Percentiles rank a stretch among this genome's conserved stretches.
These are phyloP conservation scores for Drosophila truncata DNA, from an alignment of 1,140 invertebrate species.

Conservation along the genomic window DNA sequence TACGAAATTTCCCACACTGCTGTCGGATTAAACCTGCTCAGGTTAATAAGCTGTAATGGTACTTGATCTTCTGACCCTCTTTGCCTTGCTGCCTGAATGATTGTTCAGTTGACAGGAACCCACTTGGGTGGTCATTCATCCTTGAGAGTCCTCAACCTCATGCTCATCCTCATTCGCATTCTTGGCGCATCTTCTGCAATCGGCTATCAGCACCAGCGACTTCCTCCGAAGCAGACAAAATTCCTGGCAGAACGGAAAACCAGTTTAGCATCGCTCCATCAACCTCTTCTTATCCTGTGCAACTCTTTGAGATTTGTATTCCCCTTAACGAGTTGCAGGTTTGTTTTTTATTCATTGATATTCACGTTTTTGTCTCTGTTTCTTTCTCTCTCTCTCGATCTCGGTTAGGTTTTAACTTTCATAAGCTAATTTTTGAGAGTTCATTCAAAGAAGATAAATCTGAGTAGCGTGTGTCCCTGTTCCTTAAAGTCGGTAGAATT, in stretches of 20 bases:
- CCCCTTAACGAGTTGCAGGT: constrained; percentile 35
- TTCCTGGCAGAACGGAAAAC: constrained; percentile 35
- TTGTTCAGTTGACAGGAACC: constrained; percentile 37
- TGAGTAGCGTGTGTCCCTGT: constrained; percentile 48
- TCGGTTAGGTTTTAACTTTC: constrained; percentile 30
- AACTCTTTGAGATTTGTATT: constrained; percentile 32
- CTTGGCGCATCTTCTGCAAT: constrained; percentile 30
- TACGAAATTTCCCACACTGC: constrained; percentile 25
- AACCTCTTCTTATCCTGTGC: constrained; percentile 40
- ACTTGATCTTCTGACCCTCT: constrained; percentile 27
- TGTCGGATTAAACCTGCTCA: not conserved
- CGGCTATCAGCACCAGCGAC: constrained; percentile 33
- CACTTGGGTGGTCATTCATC: constrained; percentile 43
- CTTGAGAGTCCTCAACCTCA: constrained; percentile 11
- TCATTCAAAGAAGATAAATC: constrained; percentile 43
- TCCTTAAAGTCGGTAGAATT: constrained; percentile 36
- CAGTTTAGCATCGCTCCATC: constrained; percentile 44
- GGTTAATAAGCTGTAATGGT: constrained; percentile 36
- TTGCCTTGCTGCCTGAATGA: constrained; percentile 10
- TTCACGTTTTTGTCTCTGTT: constrained; percentile 13
- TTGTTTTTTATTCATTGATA: constrained; percentile 39
- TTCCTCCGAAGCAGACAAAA: constrained; percentile 31
- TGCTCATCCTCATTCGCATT: constrained; percentile 16
- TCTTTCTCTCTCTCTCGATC: too few relatives aligned
- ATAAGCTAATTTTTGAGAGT: constrained; percentile 49